Percentiles rank a stretch among this genome's conserved stretches.
Evolutionary conservation across 2,797 vertebrate genomes (phyloP).

Genomic region (Bradypus variegatus): DNA sequence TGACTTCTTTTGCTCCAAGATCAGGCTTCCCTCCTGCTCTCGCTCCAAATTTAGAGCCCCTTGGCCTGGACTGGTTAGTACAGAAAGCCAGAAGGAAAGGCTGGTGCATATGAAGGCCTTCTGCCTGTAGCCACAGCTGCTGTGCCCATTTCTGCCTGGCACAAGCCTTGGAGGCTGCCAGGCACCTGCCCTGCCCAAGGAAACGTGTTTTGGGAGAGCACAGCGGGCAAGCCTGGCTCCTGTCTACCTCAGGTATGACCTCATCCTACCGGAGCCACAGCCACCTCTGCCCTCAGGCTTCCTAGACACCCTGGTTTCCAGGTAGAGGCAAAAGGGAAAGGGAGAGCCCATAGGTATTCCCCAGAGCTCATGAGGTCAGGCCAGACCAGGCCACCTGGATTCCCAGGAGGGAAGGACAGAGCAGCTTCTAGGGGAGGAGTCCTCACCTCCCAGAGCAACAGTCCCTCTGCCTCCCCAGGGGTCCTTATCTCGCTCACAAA

Average conservation of each 20-base stretch:
- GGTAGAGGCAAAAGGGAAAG: too few species aligned
- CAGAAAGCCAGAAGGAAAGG: too few species aligned
- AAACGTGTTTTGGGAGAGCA: constrained; percentile 26
- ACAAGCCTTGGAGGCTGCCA: constrained; percentile 16
- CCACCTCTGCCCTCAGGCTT: too few species aligned
- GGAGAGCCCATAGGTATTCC: too few species aligned
- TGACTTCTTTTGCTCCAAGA: too few species aligned
- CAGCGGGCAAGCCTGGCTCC: constrained; percentile 25
- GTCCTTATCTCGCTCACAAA: background rate
- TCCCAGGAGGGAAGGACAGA: too few species aligned
- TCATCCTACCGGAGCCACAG: constrained; percentile 37
- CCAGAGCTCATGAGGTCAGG: too few species aligned
- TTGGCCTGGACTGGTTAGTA: too few species aligned
- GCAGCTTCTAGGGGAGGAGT: background rate
- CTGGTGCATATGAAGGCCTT: background rate
- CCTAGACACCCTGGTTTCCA: too few species aligned
- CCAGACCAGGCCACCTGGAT: too few species aligned
- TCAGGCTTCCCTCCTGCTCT: too few species aligned
- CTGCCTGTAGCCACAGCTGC: constrained; percentile 3
- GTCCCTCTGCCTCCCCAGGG: background rate
- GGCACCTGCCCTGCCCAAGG: background rate
- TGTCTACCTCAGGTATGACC: constrained; percentile 41
- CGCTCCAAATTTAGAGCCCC: too few species aligned
- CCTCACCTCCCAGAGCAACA: background rate
- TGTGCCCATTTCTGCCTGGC: constrained; percentile 1